Base-by-base conservation (phyloP, 2,888 invertebrate species). In the Ornithoptera alexandrae region DNA sequence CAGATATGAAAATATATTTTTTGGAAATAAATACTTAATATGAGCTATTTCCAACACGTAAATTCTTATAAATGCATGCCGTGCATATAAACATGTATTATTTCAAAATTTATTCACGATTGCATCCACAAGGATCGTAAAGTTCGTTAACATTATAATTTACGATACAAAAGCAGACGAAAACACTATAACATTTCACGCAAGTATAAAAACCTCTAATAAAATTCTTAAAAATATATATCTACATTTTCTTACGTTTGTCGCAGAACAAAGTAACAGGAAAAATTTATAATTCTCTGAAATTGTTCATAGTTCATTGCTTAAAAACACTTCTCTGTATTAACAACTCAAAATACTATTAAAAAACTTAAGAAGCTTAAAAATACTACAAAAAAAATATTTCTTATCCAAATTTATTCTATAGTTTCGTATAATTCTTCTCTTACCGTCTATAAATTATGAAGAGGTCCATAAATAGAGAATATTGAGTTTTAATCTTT, bases 51-150 rank as follows among this genome's bases (percentile, higher is more conserved):
- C 7, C 12, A 53, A 4, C 53, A n/a, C n/a, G n/a, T 53, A n/a
- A n/a, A 53, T 53, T 53, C 53, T 53, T 53, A n/a, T 5, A 53
- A 4, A 8, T 53, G 18, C 53, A 53, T 6, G 7, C 12, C 53
- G 5, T n/a, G 24, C 15, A 15, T 15, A 46, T 24, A 22, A 20
- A 22, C 12, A 58, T 24, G 24, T 58, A 3, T 24, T 56, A 30
- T 62, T 62, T 62, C 8, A 22, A 50, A 22, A 50, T 62, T 56
- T 62, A 62, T 50, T 46, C 67, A 61, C n/a, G 36, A 20, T n/a
- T 36, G 56, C n/a, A 30, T 60, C n/a, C n/a, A 50, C 60, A 50
- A 15, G 5, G 60, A 39, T 61, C 53, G 39, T 67, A 67, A 67
- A 61, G 61, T 22, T 18, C 67, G 53, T 61, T 67, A 62, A 15